A percentile compares a stretch with the other conserved stretches of the same genome.
phyloP scores from a whole-genome alignment of 2,888 invertebrate genomes.

The Pollenia angustigena region DNA sequence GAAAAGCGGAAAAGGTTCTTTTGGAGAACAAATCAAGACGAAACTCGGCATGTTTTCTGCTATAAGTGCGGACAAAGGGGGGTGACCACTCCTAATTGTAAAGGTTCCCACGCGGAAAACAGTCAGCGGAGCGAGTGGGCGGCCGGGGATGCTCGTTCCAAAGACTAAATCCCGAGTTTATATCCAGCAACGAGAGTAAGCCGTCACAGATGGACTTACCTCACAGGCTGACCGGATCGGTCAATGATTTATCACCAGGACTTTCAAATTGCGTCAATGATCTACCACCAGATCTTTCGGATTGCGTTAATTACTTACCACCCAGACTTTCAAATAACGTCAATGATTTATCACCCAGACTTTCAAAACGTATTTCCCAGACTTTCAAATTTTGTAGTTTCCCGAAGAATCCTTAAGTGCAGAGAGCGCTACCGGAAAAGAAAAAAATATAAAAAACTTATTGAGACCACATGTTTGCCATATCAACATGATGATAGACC shows the following conservation, averaged over 20 bases:
- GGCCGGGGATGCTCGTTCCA: constrained; percentile 25
- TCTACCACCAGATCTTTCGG: not conserved
- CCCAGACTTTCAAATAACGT: too few species aligned
- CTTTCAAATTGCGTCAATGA: not conserved
- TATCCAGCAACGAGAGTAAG: not conserved
- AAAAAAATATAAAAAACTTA: not conserved
- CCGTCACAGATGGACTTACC: constrained; percentile 2
- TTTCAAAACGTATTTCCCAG: too few species aligned
- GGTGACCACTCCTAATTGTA: constrained; percentile 18
- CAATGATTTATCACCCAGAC: not conserved
- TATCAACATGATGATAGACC: constrained; percentile 25
- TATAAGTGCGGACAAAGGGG: constrained; percentile 19
- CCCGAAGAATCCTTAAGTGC: not conserved
- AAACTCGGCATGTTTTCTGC: constrained; percentile 15
- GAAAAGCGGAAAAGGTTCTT: constrained; percentile 24
- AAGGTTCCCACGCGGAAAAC: constrained; percentile 11
- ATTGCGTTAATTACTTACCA: too few species aligned
- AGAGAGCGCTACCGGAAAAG: not conserved
- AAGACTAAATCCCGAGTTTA: constrained; percentile 16
- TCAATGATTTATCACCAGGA: too few species aligned
- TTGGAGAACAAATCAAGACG: not conserved
- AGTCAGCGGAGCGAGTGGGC: not conserved
- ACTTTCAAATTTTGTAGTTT: not conserved
- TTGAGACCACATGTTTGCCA: constrained; percentile 13
- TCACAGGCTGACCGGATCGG: not conserved